These are phyloP conservation scores for Sinodicranocentrus sp. DNA, from an alignment of 2,888 invertebrate genomes.

Conservation along the genomic window DNA sequence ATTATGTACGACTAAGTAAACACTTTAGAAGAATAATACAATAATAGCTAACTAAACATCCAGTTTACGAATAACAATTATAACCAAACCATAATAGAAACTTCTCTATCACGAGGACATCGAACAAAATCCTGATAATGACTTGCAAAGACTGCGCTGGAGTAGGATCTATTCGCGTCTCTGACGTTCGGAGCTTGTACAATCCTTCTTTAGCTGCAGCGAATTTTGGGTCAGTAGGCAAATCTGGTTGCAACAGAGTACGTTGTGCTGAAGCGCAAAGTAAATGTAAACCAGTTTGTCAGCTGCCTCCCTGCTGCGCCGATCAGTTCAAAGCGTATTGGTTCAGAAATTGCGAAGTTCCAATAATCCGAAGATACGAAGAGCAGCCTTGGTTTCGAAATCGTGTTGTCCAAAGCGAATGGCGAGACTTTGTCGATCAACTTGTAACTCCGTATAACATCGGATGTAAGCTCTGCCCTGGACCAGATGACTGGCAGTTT, in stretches of 20 bases:
- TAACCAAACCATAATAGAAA: too few species aligned
- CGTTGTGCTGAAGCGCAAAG: slow-evolving; percentile 32
- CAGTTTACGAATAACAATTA: too few species aligned
- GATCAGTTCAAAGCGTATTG: slow-evolving; percentile 71
- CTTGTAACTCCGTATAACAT: slow-evolving; percentile 72
- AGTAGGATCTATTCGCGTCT: slow-evolving; percentile 40
- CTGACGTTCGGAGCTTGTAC: slow-evolving; percentile 68
- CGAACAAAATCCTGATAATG: too few species aligned
- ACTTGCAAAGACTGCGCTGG: slow-evolving; percentile 59
- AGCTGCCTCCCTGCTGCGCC: slow-evolving; percentile 51
- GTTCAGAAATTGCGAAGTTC: slow-evolving; percentile 66
- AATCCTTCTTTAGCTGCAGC: slow-evolving; percentile 49
- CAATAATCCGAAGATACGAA: slow-evolving; percentile 65
- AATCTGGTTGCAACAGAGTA: slow-evolving; percentile 7
- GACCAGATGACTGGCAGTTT: slow-evolving; percentile 71
- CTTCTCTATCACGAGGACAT: too few species aligned
- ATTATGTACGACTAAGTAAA: too few species aligned
- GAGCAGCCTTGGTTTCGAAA: slow-evolving; percentile 74
- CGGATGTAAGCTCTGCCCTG: slow-evolving; percentile 68
- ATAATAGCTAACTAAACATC: too few species aligned
- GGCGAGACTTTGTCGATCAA: slow-evolving; percentile 70
- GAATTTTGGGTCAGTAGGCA: background rate
- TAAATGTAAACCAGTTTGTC: slow-evolving; percentile 58
- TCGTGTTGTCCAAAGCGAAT: slow-evolving; percentile 68
- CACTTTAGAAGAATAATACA: too few species aligned